Base-by-base conservation (phyloP, 2,888 invertebrate genomes). In the Amiota minor region DNA sequence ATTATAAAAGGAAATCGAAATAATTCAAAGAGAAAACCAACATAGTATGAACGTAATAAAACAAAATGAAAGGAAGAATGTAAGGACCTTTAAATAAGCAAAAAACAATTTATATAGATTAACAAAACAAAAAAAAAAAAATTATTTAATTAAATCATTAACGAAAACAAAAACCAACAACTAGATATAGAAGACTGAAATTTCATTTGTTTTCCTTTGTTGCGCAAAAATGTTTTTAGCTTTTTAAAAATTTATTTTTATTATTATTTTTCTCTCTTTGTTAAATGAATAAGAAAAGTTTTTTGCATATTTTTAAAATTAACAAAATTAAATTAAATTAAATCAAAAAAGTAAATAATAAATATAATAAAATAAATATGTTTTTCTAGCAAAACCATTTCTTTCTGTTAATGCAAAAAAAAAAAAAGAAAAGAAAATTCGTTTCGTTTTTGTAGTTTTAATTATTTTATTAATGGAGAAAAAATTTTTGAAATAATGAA, bases 161-260 rank as follows among this genome's bases (percentile, higher is more conserved):
- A 35, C 35, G 6, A 35, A 49, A 61, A 68, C 59, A 75, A 78
- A 78, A 74, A 76, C 76, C 75, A 81, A 79, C 74, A 81, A 82
- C 83, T 83, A 83, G 83, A 83, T 83, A 83, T 83, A 83, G 83
- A 83, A 83, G 83, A 83, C 83, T 83, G 83, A 83, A 77, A 84
- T 81, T 78, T 50, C 79, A 78, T 76, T 76, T 78, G 53, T 47
- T 70, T 70, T 62, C 62, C 23, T 61, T 61, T 18, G 18, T 18
- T 61, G 61, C 23, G 18, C 18, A 59, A 59, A 59, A 59, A 20
- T 11, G n/a, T 18, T 16, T 11, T 35, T 35, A 35, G 35, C 35
- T 20, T 59, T 18, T n/a, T 14, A 35, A 35, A 59, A 11, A 59
- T 20, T 20, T 59, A 23, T 35, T 23, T 56, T 70, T 45, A 23